phyloP scores from a whole-genome alignment of 1,140 invertebrate species.

The Drosophila ironensis region DNA sequence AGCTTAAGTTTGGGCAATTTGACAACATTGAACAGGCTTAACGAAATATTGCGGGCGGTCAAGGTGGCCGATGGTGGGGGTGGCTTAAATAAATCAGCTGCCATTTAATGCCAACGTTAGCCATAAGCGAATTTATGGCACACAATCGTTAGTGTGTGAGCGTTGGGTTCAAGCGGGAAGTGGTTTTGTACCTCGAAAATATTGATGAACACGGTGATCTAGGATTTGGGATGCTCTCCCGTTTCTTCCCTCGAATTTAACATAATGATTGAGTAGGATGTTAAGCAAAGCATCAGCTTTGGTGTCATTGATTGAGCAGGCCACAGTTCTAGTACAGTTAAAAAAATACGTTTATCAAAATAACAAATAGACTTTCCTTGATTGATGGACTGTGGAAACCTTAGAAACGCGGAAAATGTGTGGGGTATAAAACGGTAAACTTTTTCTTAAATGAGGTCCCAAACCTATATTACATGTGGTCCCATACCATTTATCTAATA shows the following conservation, averaged over 20 bases:
- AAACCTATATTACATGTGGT: no score
- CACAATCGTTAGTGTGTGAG: slow-evolving; percentile 18
- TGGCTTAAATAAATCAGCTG: slow-evolving; percentile 70
- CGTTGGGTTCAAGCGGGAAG: slow-evolving; percentile 9
- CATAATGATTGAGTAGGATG: slow-evolving; percentile 78
- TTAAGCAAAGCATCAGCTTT: slow-evolving; percentile 59
- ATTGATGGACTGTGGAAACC: slow-evolving; percentile 61
- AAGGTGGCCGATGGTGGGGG: slow-evolving; percentile 9
- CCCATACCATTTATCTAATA: slow-evolving; percentile 20
- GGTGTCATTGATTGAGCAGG: slow-evolving; percentile 73
- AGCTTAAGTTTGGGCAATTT: slow-evolving; percentile 80
- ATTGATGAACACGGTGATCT: slow-evolving; percentile 54
- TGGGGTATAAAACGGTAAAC: slow-evolving; percentile 7
- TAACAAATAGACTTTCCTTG: slow-evolving; percentile 9
- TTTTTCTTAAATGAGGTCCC: no score
- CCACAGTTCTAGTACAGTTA: slow-evolving; percentile 28
- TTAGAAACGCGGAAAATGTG: no score
- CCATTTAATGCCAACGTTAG: slow-evolving; percentile 69
- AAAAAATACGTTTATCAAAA: neutral
- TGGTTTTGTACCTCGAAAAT: slow-evolving; percentile 10
- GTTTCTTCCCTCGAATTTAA: slow-evolving; percentile 59
- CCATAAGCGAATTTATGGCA: slow-evolving; percentile 75
- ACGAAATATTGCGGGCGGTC: slow-evolving; percentile 30
- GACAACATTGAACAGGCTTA: slow-evolving; percentile 78
- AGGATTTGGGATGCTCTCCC: slow-evolving; percentile 24